A percentile compares a stretch with the other conserved stretches of the same genome.
These are phyloP conservation scores for Ostrea edulis DNA, from an alignment of 1,140 invertebrate species.

Conservation along the genomic window DNA sequence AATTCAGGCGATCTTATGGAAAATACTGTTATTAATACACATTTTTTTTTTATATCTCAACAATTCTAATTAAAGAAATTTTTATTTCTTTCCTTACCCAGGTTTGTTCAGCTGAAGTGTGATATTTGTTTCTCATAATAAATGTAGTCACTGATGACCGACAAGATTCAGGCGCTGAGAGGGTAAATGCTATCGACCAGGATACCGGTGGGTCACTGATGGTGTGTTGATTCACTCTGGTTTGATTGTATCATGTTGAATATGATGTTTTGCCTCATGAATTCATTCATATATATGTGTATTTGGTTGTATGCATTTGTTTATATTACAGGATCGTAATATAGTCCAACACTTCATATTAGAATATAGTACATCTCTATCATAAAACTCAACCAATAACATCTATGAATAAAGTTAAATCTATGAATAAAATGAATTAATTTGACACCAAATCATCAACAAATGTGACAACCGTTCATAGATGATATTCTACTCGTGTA, in stretches of 20 bases:
- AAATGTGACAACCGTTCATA: no score
- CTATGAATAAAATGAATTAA: no score
- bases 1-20: not conserved
- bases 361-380: no score
- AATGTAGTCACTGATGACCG: not conserved
- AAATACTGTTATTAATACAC: not conserved
- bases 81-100: slow-evolving; percentile 37
- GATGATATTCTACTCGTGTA: no score
- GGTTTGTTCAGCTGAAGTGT: slow-evolving; percentile 17
- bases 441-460: no score
- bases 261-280: not conserved
- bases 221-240: slow-evolving; percentile 10
- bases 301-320: no score
- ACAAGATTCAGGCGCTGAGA: not conserved
- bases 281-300: no score
- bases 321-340: no score
- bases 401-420: no score
- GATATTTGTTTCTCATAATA: slow-evolving; percentile 38
- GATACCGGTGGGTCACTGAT: not conserved
- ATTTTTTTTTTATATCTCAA: not conserved
- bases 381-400: no score
- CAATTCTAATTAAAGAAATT: not conserved
- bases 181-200: not conserved
- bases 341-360: no score
- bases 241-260: slow-evolving; percentile 17